A percentile compares a stretch with the other conserved stretches of the same genome.
Evolutionary conservation across 1,140 invertebrate genomes (phyloP).

Genomic region (Aphelinus atriplicis): DNA sequence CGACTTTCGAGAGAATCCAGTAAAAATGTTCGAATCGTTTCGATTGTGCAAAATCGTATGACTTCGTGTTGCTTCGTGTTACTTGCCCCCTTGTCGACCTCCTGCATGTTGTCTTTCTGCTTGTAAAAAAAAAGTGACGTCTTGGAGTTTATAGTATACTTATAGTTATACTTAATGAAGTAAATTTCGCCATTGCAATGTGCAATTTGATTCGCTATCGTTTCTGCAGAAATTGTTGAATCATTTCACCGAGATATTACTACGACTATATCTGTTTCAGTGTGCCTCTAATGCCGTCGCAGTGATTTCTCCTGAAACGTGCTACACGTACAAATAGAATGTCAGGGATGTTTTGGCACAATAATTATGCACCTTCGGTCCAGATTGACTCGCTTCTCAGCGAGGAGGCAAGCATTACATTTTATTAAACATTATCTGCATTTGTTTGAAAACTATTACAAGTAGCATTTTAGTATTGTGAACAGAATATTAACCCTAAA

Average conservation of each 20-base stretch:
- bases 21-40: too few species aligned
- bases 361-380: conserved; percentile 76
- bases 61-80: background rate
- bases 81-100: background rate
- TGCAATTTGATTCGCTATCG: background rate
- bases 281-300: conserved; percentile 31
- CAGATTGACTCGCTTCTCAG: conserved; percentile 80
- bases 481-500: too few species aligned
- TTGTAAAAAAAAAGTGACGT: conserved; percentile 37
- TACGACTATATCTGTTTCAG: conserved; percentile 21
- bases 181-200: conserved; percentile 31
- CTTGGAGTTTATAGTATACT: conserved; percentile 22
- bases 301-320: conserved; percentile 32
- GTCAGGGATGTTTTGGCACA: conserved; percentile 81
- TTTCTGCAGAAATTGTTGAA: background rate
- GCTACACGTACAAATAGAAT: conserved; percentile 8
- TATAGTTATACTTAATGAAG: conserved; percentile 16
- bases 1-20: too few species aligned
- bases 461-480: too few species aligned
- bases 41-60: too few species aligned
- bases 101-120: conserved; percentile 35
- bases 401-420: conserved; percentile 72
- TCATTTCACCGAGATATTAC: background rate
- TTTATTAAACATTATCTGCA: background rate
- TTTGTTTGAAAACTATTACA: too few species aligned